Base-by-base conservation (phyloP, 2,113 vertebrate species). In the Coptodon rendalli region DNA sequence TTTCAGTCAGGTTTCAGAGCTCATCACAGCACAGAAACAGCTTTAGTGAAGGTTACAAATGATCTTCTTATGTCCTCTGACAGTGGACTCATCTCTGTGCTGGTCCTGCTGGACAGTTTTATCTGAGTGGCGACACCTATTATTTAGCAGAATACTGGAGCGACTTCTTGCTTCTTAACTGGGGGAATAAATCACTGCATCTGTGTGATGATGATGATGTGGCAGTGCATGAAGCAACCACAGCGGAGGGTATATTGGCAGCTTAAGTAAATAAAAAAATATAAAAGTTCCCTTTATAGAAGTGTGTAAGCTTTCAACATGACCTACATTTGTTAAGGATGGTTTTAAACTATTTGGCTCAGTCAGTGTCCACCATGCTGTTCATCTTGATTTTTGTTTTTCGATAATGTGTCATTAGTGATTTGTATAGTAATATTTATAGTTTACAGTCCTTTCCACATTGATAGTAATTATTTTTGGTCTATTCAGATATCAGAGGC, bases 401-500 rank as follows among this genome's bases (percentile, higher is more conserved):
- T 71, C 24, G 38, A 43, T 43, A 24, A 14, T 45, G 13, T 43
- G 36, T 17, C 36, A 68, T 40, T 68, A 40, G 36, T 71, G 36
- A 9, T 71, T 12, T 12, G 7, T 45, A 13, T 66, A 14, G 3
- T 43, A n/a, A 27, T 63, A 19, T 27, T 82, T 36, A 9, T 63
- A n/a, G 5, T n/a, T 66, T 10, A 14, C 52, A 27, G 3, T 50
- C 16, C 2, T 40, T 48, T 45, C 34, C 40, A 48, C 13, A 22
- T 8, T 38, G 80, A n/a, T 50, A 5, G 50, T 7, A 27, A 31
- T 40, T 9, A 48, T 45, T 54, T 52, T 10, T 57, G 11, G 0
- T 38, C 4, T 40, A 6, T 5, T 57, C 84, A 96, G 95, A 86
- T 95, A 81, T 87, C 92, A 61, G 93, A 97, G 12, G 68, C 91